Conservation (phyloP, 2,113 vertebrate genomes). For the Brachionichthys hirsutus region DNA sequence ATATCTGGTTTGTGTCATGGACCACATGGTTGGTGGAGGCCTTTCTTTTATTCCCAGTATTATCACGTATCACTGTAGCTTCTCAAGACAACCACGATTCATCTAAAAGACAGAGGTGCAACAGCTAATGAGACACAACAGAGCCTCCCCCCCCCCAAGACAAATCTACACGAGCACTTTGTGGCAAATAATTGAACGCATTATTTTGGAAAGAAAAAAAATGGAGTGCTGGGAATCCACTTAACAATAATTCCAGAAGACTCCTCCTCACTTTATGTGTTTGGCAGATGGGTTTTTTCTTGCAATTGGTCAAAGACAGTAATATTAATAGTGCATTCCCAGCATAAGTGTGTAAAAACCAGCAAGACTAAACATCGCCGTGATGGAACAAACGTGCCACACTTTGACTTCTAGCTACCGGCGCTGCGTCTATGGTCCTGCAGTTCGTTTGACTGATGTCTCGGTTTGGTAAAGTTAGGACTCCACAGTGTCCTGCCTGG, state of each 20-base stretch:
- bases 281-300: background rate
- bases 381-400: slow-evolving; percentile 4
- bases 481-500: slow-evolving; percentile 18
- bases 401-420: slow-evolving; percentile 6
- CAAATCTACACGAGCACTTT: slow-evolving; percentile 6
- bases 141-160: background rate
- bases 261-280: background rate
- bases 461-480: background rate
- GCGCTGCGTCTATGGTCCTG: background rate
- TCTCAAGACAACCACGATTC: slow-evolving; percentile 6
- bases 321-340: background rate
- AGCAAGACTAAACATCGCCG: background rate
- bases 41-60: slow-evolving; percentile 25
- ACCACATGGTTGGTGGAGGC: slow-evolving; percentile 11
- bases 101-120: slow-evolving; percentile 12
- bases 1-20: slow-evolving; percentile 42
- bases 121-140: slow-evolving; percentile 25
- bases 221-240: slow-evolving; percentile 12
- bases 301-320: slow-evolving; percentile 26
- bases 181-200: slow-evolving; percentile 6
- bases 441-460: background rate
- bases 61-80: slow-evolving; percentile 30
- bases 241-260: background rate
- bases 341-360: background rate
- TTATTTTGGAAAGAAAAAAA: slow-evolving; percentile 14